Base-by-base conservation (phyloP, 2,888 invertebrate species). In the Saturnia pavonia region DNA sequence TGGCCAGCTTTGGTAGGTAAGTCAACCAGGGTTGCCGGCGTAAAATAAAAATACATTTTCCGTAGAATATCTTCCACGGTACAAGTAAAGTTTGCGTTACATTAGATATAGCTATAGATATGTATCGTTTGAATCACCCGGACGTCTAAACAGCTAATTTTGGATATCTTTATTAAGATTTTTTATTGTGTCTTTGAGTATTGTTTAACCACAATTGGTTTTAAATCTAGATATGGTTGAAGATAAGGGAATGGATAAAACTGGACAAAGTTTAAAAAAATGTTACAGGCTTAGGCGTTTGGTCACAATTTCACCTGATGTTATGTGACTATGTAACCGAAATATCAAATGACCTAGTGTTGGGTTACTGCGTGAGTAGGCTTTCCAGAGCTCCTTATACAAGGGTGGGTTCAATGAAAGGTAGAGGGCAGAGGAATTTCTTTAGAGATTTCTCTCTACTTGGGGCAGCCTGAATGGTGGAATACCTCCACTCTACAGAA, bases 11-110 rank as follows among this genome's bases (percentile, higher is more conserved):
- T 67, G 72, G 80, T 78, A 73, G 78, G 85, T 89, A 88, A 84
- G 71, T 69, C 69, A 74, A 71, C 65, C 71, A 75, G 80, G 76
- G 85, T 85, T 87, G 82, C 77, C 76, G 78, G 74, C 75, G 75
- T 87, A 88, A 92, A 92, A 93, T 93, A 93, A 93, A 93, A 93
- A 91, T 92, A 92, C 88, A 92, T 92, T 94, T 93, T 90, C 90
- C 86, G 85, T 89, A 85, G 91, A 91, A 91, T 92, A 92, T 92
- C 91, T 90, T 65, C 40, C 40, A 89, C 88, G 88, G 85, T 89
- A 90, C 90, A 89, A 92, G 91, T 90, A 90, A 91, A 91, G 91
- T 91, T 92, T 91, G 91, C 87, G 85, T 86, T 85, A 77, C 76
- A 74, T 80, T 60, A 80, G 76, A 77, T 87, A 85, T 88, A 85